Base-by-base conservation (phyloP, 2,888 invertebrate species). In the Mimumesa dahlbomi region DNA sequence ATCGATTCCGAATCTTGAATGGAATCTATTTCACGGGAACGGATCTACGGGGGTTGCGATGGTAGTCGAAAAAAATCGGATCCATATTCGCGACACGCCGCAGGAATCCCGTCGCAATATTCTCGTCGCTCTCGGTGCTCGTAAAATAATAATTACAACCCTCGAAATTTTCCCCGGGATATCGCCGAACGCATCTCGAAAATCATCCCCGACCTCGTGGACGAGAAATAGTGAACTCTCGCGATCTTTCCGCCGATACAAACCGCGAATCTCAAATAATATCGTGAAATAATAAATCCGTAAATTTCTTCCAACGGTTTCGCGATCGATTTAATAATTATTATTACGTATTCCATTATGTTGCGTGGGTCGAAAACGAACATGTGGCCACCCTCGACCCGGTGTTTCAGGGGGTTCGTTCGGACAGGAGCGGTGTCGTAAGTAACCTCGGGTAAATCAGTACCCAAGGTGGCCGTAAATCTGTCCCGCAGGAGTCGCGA, bases 381-480 rank as follows among this genome's bases (percentile, higher is more conserved):
- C 88, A 88, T 88, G 87, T 87, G 87, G 88, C 79, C 7, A 25
- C 3, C 29, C 29, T 31, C 25, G 57, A 18, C 53, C 34, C 11
- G n/a, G 56, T 54, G 34, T 62, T 48, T 56, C 43, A 42, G 59
- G 68, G 67, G 71, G 69, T 38, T 63, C 70, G 66, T 79, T 75
- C 77, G 77, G 70, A 66, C 73, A 72, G 70, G 62, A 75, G 75
- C 75, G 75, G 79, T 75, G 76, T 74, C 74, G 66, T 77, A 69
- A 74, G 79, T 77, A 81, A 81, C 79, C 77, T 66, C 68, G 61
- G 84, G 83, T 88, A 89, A 88, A 89, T 89, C 88, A 88, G 88
- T 88, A 87, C 89, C 88, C 89, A 89, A 89, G 89, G 88, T 87
- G 88, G 81, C 86, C 86, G 86, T 89, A 89, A 89, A 89, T 89